Conservation (phyloP, 2,113 vertebrate genomes). For the Spea multiplicata region DNA sequence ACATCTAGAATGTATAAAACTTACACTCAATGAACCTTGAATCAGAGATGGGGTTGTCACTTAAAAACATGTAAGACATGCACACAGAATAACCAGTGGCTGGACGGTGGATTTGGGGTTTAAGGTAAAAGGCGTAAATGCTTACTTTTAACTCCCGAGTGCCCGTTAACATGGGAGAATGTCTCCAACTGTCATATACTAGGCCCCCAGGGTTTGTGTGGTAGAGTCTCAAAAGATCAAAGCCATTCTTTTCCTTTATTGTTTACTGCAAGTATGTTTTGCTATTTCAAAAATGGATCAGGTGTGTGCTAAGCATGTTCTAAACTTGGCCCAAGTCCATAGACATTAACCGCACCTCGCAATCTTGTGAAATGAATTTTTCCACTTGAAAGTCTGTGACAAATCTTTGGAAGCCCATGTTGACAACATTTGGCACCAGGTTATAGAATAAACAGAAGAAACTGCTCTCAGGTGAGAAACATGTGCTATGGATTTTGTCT, state of each 20-base stretch:
- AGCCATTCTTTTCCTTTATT: conserved; percentile 31
- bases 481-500: neutral
- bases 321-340: conserved; percentile 30
- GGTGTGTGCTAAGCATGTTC: conserved; percentile 17
- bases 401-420: conserved; percentile 20
- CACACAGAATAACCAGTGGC: neutral
- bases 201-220: conserved; percentile 22
- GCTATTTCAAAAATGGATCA: conserved; percentile 36
- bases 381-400: conserved; percentile 41
- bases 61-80: neutral
- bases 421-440: conserved; percentile 35
- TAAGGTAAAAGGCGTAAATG: neutral
- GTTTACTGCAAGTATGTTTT: conserved; percentile 28
- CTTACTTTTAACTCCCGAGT: neutral
- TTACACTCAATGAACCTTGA: too few species aligned
- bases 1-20: too few species aligned
- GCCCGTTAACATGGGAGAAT: conserved; percentile 3
- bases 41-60: neutral
- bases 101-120: conserved; percentile 9
- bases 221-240: conserved; percentile 29
- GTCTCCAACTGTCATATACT: conserved; percentile 9
- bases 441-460: conserved; percentile 26
- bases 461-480: conserved; percentile 20
- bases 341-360: conserved; percentile 37
- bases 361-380: conserved; percentile 42